phyloP scores from a whole-genome alignment of 2,888 invertebrate genomes.

The Scaptodrosophila latifasciaeformis region DNA sequence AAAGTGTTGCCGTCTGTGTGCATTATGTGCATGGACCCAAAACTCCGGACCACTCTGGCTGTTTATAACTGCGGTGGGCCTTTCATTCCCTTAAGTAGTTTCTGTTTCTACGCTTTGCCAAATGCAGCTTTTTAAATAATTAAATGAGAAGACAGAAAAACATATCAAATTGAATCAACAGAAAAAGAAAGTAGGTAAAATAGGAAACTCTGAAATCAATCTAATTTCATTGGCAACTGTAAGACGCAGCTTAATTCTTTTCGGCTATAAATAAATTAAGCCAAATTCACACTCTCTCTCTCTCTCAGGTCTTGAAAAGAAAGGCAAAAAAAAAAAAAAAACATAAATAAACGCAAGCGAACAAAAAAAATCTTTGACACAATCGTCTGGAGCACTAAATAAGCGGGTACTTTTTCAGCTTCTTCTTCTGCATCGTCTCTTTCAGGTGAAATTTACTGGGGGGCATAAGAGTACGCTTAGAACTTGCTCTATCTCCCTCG shows the following conservation, averaged over 20 bases:
- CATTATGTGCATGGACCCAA: too few species aligned
- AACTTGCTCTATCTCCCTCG: too few species aligned
- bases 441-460: constrained; percentile 54
- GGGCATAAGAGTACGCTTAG: too few species aligned
- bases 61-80: neutral
- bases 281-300: constrained; percentile 37
- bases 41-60: too few species aligned
- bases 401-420: too few species aligned
- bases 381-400: neutral
- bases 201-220: constrained; percentile 18
- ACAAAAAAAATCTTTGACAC: neutral
- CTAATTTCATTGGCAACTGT: constrained; percentile 36
- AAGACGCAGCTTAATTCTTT: constrained; percentile 30
- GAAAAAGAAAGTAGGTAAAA: neutral
- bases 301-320: too few species aligned
- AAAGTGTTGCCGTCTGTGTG: too few species aligned
- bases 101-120: neutral
- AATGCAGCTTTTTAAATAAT: constrained; percentile 56
- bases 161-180: neutral
- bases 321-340: constrained; percentile 1
- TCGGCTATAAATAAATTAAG: constrained; percentile 42
- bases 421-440: too few species aligned
- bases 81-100: constrained; percentile 24
- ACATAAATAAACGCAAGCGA: neutral
- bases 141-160: constrained; percentile 29